Conservation (phyloP, 2,113 vertebrate species). For the Isurus oxyrinchus region DNA sequence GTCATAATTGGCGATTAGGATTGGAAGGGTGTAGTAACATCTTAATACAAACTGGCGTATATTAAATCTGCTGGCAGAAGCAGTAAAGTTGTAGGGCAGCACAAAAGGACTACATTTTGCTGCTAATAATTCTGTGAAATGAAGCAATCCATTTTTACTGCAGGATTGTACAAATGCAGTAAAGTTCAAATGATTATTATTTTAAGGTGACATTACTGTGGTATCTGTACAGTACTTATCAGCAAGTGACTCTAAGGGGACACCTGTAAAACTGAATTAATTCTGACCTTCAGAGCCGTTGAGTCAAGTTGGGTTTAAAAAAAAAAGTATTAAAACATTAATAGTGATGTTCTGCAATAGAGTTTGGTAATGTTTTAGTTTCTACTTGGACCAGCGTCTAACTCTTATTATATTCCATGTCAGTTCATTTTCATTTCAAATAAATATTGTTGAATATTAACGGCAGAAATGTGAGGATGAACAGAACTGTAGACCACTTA, state of each 20-base stretch:
- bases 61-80: slow-evolving; percentile 57
- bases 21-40: slow-evolving; percentile 66
- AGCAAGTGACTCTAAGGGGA: neutral
- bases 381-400: neutral
- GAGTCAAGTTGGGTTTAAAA: neutral
- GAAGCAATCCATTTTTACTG: slow-evolving; percentile 30
- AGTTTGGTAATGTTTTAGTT: neutral
- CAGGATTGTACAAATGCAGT: slow-evolving; percentile 34
- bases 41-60: slow-evolving; percentile 66
- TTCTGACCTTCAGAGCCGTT: slow-evolving; percentile 18
- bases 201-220: slow-evolving; percentile 46
- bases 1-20: slow-evolving; percentile 98
- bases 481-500: neutral
- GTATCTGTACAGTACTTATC: neutral
- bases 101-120: slow-evolving; percentile 41
- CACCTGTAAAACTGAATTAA: slow-evolving; percentile 22
- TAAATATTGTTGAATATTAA: neutral
- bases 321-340: neutral
- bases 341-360: neutral
- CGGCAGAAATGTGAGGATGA: neutral
- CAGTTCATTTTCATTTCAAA: neutral
- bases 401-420: neutral
- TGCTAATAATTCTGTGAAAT: slow-evolving; percentile 44
- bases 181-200: slow-evolving; percentile 41
- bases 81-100: slow-evolving; percentile 45